These are phyloP conservation scores for Anticlea derivata DNA, from an alignment of 2,888 invertebrate genomes.

Conservation along the genomic window DNA sequence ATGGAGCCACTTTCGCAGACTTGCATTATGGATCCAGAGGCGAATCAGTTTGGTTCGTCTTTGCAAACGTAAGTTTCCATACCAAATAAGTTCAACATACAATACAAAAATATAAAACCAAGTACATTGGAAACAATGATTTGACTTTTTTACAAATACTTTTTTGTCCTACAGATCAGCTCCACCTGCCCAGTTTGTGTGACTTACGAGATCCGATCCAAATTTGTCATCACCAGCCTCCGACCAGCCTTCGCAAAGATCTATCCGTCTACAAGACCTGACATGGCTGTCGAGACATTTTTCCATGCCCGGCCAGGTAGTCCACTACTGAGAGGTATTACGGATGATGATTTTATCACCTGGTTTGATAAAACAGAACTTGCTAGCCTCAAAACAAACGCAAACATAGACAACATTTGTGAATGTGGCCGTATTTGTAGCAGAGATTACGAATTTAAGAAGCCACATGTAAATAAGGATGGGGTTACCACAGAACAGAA, in stretches of 20 bases:
- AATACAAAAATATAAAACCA: too few relatives aligned
- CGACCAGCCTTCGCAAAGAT: constrained; percentile 86
- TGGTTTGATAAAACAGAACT: constrained; percentile 86
- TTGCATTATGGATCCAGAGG: constrained; percentile 85
- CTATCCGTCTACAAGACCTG: constrained; percentile 85
- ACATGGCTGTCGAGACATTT: constrained; percentile 86
- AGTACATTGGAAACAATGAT: too few relatives aligned
- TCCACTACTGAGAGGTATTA: constrained; percentile 83
- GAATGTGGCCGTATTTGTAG: constrained; percentile 81
- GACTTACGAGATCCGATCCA: constrained; percentile 84
- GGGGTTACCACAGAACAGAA: constrained; percentile 16
- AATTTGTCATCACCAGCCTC: constrained; percentile 84
- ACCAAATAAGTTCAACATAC: background rate
- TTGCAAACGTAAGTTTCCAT: constrained; percentile 83
- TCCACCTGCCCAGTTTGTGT: constrained; percentile 85
- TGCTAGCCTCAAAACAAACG: constrained; percentile 69
- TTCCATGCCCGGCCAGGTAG: constrained; percentile 86
- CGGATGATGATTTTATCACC: constrained; percentile 86
- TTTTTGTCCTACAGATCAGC: constrained; percentile 71
- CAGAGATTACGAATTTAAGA: constrained; percentile 71
- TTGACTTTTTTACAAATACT: background rate
- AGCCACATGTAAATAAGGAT: constrained; percentile 44
- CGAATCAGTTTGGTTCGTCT: constrained; percentile 86
- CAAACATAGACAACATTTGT: constrained; percentile 79
- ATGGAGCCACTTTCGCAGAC: constrained; percentile 83